Evolutionary conservation across 2,113 vertebrate genomes (phyloP).

Genomic region (Gymnocephalus cernua): DNA sequence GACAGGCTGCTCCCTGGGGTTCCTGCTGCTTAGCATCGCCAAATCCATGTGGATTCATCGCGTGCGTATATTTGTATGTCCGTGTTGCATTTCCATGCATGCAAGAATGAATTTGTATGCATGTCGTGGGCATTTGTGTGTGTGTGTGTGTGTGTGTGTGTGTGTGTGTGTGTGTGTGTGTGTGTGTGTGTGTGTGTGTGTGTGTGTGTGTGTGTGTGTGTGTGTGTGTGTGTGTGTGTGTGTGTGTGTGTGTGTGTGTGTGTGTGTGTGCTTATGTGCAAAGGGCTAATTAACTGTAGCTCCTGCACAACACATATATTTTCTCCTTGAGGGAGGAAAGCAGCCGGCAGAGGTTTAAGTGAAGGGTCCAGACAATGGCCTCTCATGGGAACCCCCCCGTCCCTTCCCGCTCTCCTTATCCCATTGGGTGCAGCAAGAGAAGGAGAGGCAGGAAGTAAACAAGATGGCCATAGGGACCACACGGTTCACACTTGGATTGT

Average conservation of each 20-base stretch:
- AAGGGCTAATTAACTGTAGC: constrained; percentile 57
- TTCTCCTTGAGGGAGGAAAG: constrained; percentile 45
- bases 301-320: constrained; percentile 23
- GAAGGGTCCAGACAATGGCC: constrained; percentile 42
- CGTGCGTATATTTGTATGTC: neutral
- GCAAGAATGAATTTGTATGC: constrained; percentile 27
- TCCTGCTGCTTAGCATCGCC: constrained; percentile 61
- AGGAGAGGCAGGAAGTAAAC: constrained; percentile 54
- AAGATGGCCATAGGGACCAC: constrained; percentile 46
- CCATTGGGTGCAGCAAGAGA: constrained; percentile 29
- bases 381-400: constrained; percentile 10
- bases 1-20: constrained; percentile 68
- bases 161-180: too few relatives aligned
- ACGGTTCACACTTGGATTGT: constrained; percentile 1
- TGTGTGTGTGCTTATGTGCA: constrained; percentile 17
- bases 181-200: too few relatives aligned
- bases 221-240: too few relatives aligned
- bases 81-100: constrained; percentile 41
- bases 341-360: constrained; percentile 51
- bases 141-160: too few relatives aligned
- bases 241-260: neutral
- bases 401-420: neutral
- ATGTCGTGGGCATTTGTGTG: neutral
- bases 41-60: constrained; percentile 64
- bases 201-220: neutral